Evolutionary conservation across 1,140 invertebrate species (phyloP).

Genomic region (Cotesia vestalis): DNA sequence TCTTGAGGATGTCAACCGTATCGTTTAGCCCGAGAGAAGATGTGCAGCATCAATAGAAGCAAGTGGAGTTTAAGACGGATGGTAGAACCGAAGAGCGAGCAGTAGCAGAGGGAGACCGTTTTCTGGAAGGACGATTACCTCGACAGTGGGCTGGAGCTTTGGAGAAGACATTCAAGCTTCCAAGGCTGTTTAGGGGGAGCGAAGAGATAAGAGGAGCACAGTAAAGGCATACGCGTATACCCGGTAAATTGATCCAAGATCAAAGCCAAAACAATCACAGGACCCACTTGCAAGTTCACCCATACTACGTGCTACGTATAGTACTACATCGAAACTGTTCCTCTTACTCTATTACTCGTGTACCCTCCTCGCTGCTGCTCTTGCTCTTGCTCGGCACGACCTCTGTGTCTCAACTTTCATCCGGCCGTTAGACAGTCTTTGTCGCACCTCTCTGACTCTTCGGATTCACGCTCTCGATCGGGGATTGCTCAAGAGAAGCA

Average conservation of each 20-base stretch:
- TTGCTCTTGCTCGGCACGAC: constrained; percentile 3
- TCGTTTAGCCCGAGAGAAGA: constrained; percentile 46
- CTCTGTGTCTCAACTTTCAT: constrained; percentile 13
- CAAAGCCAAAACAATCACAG: constrained; percentile 67
- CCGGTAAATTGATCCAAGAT: constrained; percentile 67
- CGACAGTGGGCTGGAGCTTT: too few species aligned
- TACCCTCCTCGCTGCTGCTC: constrained; percentile 5
- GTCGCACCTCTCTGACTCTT: constrained; percentile 11
- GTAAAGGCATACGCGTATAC: constrained; percentile 53
- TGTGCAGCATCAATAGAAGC: not conserved
- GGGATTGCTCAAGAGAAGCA: constrained; percentile 42
- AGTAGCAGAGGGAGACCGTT: too few species aligned
- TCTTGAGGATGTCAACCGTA: constrained; percentile 49
- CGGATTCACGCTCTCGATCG: constrained; percentile 27
- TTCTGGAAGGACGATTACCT: constrained; percentile 18
- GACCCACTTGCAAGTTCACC: constrained; percentile 50
- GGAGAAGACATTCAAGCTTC: too few species aligned
- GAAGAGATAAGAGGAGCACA: constrained; percentile 22
- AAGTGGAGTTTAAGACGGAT: not conserved
- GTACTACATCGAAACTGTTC: constrained; percentile 26
- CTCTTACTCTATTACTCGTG: constrained; percentile 27
- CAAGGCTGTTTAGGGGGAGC: constrained; percentile 30
- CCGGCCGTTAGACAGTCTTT: constrained; percentile 10
- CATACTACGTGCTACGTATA: constrained; percentile 36
- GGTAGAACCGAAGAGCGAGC: too few species aligned